These are phyloP conservation scores for Escarpia spicata DNA, from an alignment of 2,888 invertebrate genomes.

Conservation along the genomic window DNA sequence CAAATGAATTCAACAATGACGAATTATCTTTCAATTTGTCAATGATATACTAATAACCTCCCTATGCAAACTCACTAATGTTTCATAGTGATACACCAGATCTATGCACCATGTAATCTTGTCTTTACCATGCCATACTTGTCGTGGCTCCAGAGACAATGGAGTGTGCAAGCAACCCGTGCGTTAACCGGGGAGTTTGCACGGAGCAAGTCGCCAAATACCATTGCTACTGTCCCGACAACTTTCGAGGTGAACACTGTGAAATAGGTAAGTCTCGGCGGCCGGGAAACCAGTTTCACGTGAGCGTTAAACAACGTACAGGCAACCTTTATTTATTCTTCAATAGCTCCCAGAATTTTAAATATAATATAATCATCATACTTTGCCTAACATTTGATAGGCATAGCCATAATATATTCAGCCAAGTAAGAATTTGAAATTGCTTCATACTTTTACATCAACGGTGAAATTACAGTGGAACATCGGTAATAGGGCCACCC, in stretches of 20 bases:
- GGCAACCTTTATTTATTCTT: no score
- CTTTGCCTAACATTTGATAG: no score
- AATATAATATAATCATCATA: no score
- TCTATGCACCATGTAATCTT: not conserved
- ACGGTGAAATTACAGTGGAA: no score
- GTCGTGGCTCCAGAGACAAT: not conserved
- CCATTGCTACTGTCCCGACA: not conserved
- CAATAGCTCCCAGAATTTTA: no score
- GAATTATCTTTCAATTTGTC: not conserved
- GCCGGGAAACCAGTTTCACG: not conserved
- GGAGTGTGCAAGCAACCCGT: not conserved
- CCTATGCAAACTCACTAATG: not conserved
- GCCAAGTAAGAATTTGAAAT: no score
- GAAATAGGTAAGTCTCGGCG: not conserved
- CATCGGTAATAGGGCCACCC: no score
- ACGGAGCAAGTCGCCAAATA: not conserved
- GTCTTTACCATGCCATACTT: not conserved
- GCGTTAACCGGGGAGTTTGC: not conserved
- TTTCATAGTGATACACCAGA: not conserved
- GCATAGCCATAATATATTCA: no score
- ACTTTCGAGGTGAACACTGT: not conserved
- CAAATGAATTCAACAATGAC: no score
- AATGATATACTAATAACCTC: not conserved
- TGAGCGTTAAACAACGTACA: not conserved
- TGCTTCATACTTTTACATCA: no score